These are phyloP conservation scores for Drosophila mauritiana DNA, from an alignment of 1,140 invertebrate species.

Conservation along the genomic window DNA sequence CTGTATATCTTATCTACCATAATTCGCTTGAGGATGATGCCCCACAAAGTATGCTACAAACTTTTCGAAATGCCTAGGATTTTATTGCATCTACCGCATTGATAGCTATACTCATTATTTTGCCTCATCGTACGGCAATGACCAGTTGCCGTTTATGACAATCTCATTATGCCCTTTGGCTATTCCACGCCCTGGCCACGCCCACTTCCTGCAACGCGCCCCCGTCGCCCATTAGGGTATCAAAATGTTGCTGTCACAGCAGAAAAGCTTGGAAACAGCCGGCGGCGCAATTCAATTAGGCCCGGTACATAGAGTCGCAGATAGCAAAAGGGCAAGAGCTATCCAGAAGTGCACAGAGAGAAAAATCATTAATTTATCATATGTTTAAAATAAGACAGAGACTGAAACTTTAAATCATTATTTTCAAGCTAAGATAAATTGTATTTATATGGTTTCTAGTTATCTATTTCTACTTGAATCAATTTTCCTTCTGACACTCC, in stretches of 20 bases:
- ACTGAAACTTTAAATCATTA: neutral
- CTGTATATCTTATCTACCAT: too few species aligned
- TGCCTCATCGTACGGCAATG: conserved; percentile 20
- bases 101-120: conserved; percentile 16
- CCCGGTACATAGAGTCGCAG: conserved; percentile 25
- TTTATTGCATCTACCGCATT: conserved; percentile 22
- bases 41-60: neutral
- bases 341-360: neutral
- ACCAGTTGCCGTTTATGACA: conserved; percentile 36
- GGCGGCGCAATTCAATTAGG: conserved; percentile 71
- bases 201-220: neutral
- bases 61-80: neutral
- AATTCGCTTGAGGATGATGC: neutral
- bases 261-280: conserved; percentile 62
- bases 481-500: neutral
- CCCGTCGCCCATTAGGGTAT: conserved; percentile 32
- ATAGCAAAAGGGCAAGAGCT: conserved; percentile 3
- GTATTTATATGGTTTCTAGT: too few species aligned
- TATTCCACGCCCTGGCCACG: conserved; percentile 1
- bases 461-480: too few species aligned
- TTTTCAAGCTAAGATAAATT: too few species aligned
- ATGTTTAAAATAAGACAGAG: neutral
- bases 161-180: conserved; percentile 41
- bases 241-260: conserved; percentile 62
- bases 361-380: neutral